Conservation (phyloP, 2,113 vertebrate species). For the Macroglossus sobrinus region DNA sequence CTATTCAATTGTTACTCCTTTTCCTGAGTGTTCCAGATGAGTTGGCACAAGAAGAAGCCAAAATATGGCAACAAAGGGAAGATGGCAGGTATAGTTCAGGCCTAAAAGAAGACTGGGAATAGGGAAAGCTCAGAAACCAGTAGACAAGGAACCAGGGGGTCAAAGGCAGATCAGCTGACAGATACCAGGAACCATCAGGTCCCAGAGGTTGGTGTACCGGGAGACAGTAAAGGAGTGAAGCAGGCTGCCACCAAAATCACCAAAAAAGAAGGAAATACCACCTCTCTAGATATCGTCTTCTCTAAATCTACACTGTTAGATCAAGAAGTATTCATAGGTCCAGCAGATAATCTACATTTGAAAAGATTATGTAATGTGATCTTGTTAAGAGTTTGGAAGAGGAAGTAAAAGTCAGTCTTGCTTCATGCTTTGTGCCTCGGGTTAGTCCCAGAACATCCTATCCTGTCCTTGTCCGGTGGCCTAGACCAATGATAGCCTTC, state of each 20-base stretch:
- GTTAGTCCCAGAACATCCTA: background rate
- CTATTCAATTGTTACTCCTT: background rate
- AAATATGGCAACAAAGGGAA: background rate
- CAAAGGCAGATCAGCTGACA: background rate
- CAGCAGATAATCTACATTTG: background rate
- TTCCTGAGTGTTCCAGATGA: background rate
- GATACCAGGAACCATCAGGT: background rate
- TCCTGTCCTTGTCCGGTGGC: background rate
- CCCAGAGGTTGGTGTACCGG: background rate
- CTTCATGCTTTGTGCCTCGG: background rate
- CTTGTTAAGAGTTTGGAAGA: background rate
- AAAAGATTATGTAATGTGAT: background rate
- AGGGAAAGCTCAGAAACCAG: background rate
- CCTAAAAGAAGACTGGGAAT: background rate
- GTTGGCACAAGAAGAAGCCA: background rate
- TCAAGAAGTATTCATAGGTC: background rate
- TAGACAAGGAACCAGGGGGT: background rate
- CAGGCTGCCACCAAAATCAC: background rate
- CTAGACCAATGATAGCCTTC: background rate
- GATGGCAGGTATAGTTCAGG: background rate
- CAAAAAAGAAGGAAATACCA: background rate
- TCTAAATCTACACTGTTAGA: background rate
- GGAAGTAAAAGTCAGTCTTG: background rate
- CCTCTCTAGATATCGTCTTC: background rate
- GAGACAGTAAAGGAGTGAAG: background rate